Evolutionary conservation across 2,113 vertebrate species (phyloP), one percentile per base, ranked within the genome.

Genomic region (Oryzias celebensis): DNA sequence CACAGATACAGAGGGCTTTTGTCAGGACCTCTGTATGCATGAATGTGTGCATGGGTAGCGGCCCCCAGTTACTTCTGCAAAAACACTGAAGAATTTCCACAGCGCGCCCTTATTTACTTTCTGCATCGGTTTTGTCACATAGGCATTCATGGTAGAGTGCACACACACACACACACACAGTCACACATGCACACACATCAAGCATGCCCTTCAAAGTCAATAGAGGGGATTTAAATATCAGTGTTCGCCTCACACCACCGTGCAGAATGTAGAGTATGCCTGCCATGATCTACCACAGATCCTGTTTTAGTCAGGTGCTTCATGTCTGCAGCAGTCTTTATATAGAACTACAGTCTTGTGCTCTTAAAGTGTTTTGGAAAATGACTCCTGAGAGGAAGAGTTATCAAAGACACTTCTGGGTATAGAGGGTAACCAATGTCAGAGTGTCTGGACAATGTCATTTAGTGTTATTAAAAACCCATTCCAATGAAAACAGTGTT

Each of bases 71-170:
- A 61, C 62, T 68, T 50, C 63, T 78, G 49, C 4, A 44, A 68
- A 77, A 85, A 85, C 68, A 75, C 57, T 45, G 43, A 79, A 71
- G 74, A 82, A 78, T 84, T 79, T 65, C 14, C 70, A 78, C 49
- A 62, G 61, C 58, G 46, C 54, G 67, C 76, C 54, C 57, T 64
- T 78, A 71, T 82, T 73, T 80, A 76, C 62, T 78, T 62, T 77
- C 55, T 77, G 71, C 31, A 61, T 75, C 62, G 65, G 69, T 75
- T 68, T 43, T 71, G 65, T 52, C 68, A 76, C 63, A 75, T 52
- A 66, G 54, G 68, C 66, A 62, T 48, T 24, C 63, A 56, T 42
- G 48, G 65, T 54, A 12, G 12, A 26, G 46, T 31, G 61, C 58
- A 52, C 59, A 71, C 53, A 65, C 50, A 42, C 42, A 65, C 14